Conservation (phyloP, 2,797 vertebrate species). For the Gallinago stenura region DNA sequence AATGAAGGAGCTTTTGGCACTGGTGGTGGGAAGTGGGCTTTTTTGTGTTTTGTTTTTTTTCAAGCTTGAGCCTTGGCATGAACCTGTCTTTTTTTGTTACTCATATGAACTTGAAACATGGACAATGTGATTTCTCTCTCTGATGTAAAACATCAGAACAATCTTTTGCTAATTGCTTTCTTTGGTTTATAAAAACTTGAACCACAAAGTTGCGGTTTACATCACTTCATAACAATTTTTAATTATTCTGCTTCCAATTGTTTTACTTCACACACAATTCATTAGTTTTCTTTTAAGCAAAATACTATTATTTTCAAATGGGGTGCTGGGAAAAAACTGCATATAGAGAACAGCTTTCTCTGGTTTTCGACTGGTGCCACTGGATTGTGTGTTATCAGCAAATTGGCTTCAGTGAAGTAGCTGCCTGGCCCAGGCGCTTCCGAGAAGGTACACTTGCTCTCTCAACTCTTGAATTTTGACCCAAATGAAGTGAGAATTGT, state of each 20-base stretch:
- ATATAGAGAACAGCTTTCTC: background rate
- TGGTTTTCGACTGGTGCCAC: background rate
- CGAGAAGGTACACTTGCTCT: background rate
- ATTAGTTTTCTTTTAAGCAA: constrained; percentile 33
- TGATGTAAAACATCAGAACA: background rate
- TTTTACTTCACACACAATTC: constrained; percentile 6
- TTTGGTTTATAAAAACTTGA: constrained; percentile 16
- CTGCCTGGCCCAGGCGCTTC: background rate
- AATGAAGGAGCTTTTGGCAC: background rate
- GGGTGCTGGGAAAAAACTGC: background rate
- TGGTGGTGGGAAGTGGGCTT: background rate
- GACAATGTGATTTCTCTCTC: background rate
- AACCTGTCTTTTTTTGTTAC: constrained; percentile 14
- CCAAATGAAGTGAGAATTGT: background rate
- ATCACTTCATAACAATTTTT: constrained; percentile 20
- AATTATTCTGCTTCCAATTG: constrained; percentile 15
- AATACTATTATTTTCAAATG: constrained; percentile 14
- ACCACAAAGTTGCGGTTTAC: constrained; percentile 34
- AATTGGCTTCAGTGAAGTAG: background rate
- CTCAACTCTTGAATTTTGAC: background rate
- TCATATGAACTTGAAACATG: background rate
- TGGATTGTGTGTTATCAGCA: background rate
- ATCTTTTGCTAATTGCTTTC: constrained; percentile 44
- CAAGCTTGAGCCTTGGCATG: background rate
- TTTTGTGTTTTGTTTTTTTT: background rate